phyloP scores from a whole-genome alignment of 1,140 invertebrate species.

The Euwallacea fornicatus region DNA sequence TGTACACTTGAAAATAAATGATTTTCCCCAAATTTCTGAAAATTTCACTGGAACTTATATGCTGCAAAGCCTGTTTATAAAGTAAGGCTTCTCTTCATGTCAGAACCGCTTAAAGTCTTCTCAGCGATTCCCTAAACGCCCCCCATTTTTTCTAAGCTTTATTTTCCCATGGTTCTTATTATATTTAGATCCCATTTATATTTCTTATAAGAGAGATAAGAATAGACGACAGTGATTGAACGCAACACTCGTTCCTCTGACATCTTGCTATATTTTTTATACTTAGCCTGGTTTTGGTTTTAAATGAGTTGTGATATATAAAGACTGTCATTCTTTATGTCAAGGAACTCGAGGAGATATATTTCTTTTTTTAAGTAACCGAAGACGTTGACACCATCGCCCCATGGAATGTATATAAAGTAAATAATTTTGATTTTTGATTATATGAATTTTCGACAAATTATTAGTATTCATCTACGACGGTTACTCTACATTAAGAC shows the following conservation, averaged over 20 bases:
- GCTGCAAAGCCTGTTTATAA: too few relatives aligned
- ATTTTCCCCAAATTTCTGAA: too few relatives aligned
- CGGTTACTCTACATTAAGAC: too few relatives aligned
- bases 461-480: too few relatives aligned
- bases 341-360: conserved; percentile 13
- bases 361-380: conserved; percentile 26
- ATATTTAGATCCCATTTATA: conserved; percentile 26
- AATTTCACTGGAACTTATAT: too few relatives aligned
- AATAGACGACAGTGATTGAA: conserved; percentile 35
- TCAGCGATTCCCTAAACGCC: neutral
- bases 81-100: too few relatives aligned
- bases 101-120: too few relatives aligned
- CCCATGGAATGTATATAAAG: too few relatives aligned
- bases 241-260: conserved; percentile 35
- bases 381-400: too few relatives aligned
- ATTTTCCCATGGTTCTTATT: conserved; percentile 3
- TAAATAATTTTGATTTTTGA: too few relatives aligned
- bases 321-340: conserved; percentile 18
- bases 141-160: neutral
- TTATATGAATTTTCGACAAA: too few relatives aligned
- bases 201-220: conserved; percentile 27
- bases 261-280: conserved; percentile 34
- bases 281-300: conserved; percentile 28
- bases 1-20: too few relatives aligned
- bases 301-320: conserved; percentile 37